phyloP scores from a whole-genome alignment of 1,140 invertebrate genomes.

The Drosophila azteca region DNA sequence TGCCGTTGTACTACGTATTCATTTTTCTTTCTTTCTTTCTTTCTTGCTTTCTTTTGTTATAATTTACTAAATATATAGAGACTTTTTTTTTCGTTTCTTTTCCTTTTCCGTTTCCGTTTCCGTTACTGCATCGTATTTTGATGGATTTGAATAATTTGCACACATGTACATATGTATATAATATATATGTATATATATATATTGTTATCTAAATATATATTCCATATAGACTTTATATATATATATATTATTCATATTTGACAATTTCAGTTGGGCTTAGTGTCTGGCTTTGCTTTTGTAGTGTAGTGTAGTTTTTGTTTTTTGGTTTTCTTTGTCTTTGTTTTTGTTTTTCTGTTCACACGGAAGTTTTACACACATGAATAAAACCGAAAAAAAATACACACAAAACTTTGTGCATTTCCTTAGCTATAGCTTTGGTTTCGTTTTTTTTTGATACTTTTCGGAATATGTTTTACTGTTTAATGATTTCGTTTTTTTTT shows the following conservation, averaged over 20 bases:
- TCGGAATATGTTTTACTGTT: conserved; percentile 66
- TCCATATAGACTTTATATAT: conserved; percentile 72
- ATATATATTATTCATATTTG: conserved; percentile 66
- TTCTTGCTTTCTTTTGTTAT: conserved; percentile 51
- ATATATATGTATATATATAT: conserved; percentile 62
- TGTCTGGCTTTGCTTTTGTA: conserved; percentile 76
- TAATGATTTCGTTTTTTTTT: conserved; percentile 27
- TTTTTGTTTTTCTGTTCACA: conserved; percentile 48
- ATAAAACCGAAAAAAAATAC: conserved; percentile 75
- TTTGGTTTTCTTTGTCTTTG: conserved; percentile 5
- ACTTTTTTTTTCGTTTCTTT: conserved; percentile 9
- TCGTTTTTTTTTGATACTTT: conserved; percentile 61
- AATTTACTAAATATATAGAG: conserved; percentile 75
- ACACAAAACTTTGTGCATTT: conserved; percentile 67
- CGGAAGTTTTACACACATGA: conserved; percentile 75
- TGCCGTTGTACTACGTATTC: conserved; percentile 80
- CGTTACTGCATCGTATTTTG: conserved; percentile 51
- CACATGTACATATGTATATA: conserved; percentile 73
- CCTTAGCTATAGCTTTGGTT: conserved; percentile 54
- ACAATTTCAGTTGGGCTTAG: conserved; percentile 82
- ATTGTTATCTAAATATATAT: conserved; percentile 80
- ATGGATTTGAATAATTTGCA: conserved; percentile 79
- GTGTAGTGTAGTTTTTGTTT: conserved; percentile 64
- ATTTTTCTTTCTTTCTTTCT: conserved; percentile 48
- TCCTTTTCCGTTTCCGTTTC: conserved; percentile 17